Conservation (phyloP, 1,140 invertebrate species). For the Hypothenemus hampei region DNA sequence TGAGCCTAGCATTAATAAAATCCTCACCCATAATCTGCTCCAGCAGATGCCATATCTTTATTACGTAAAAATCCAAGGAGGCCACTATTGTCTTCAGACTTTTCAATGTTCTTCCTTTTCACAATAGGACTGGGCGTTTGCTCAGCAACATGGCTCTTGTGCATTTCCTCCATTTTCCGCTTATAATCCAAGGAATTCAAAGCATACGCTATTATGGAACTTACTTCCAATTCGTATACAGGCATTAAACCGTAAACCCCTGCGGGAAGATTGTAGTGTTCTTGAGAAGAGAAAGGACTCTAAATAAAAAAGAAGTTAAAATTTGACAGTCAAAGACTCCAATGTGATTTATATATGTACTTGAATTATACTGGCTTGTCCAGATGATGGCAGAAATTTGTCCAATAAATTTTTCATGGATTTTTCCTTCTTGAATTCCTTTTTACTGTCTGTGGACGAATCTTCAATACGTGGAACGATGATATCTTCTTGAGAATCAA, state of each 20-base stretch:
- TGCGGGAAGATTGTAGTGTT: conserved; percentile 59
- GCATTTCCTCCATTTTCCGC: conserved; percentile 53
- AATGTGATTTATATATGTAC: no score
- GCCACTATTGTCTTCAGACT: conserved; percentile 45
- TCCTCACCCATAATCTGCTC: no score
- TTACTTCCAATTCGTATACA: conserved; percentile 80
- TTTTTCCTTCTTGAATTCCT: conserved; percentile 59
- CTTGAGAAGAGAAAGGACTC: conserved; percentile 56
- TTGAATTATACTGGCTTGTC: conserved; percentile 45
- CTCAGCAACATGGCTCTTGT: conserved; percentile 40
- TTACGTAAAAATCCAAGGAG: conserved; percentile 50
- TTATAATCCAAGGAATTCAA: conserved; percentile 70
- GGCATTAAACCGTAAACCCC: conserved; percentile 64
- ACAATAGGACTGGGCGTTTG: conserved; percentile 49
- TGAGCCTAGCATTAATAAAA: no score
- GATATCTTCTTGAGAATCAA: background rate
- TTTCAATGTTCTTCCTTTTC: conserved; percentile 48
- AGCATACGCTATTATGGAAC: conserved; percentile 85
- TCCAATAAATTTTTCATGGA: conserved; percentile 68
- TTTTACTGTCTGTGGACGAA: conserved; percentile 33
- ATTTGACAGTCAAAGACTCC: background rate
- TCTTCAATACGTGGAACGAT: conserved; percentile 16
- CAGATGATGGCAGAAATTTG: conserved; percentile 56
- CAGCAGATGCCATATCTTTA: no score
- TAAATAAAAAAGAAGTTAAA: conserved; percentile 30